A percentile compares a stretch with the other conserved stretches of the same genome.
Evolutionary conservation across 2,113 vertebrate species (phyloP).

Genomic region (Rhineura floridana): DNA sequence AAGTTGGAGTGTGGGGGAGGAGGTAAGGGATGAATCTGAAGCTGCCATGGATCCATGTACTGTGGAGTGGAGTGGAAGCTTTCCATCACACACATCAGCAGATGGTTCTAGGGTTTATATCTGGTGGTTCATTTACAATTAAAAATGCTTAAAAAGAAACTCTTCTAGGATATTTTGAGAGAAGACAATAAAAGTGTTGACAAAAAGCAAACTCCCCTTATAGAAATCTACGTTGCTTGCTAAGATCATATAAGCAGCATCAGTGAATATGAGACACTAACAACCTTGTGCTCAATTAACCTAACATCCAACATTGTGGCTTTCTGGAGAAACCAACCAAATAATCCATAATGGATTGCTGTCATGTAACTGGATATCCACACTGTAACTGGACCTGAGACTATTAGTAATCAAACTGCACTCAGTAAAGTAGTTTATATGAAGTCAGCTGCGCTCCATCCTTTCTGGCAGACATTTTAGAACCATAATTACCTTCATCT

Average conservation of each 20-base stretch:
- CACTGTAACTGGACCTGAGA: not conserved
- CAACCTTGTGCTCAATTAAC: not conserved
- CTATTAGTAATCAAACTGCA: slow-evolving; percentile 32
- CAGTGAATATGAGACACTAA: not conserved
- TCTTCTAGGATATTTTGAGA: too few species aligned
- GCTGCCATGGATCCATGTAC: not conserved
- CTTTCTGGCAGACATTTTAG: slow-evolving; percentile 45
- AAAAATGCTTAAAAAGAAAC: not conserved
- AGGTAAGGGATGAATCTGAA: not conserved
- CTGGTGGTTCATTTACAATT: not conserved
- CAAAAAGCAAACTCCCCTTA: too few species aligned
- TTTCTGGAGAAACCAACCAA: not conserved
- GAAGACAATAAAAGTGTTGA: too few species aligned
- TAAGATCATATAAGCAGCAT: not conserved
- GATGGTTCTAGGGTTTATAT: not conserved
- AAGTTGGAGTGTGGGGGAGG: not conserved
- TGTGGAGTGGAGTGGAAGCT: not conserved
- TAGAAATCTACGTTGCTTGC: not conserved
- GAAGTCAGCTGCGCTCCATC: slow-evolving; percentile 31
- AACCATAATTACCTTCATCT: slow-evolving; percentile 45
- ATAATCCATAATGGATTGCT: slow-evolving; percentile 26
- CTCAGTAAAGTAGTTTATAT: slow-evolving; percentile 24
- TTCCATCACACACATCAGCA: not conserved
- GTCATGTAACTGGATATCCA: slow-evolving; percentile 34
- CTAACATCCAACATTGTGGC: not conserved